Base-by-base conservation (phyloP, 2,888 invertebrate species). In the Aethes cnicana region DNA sequence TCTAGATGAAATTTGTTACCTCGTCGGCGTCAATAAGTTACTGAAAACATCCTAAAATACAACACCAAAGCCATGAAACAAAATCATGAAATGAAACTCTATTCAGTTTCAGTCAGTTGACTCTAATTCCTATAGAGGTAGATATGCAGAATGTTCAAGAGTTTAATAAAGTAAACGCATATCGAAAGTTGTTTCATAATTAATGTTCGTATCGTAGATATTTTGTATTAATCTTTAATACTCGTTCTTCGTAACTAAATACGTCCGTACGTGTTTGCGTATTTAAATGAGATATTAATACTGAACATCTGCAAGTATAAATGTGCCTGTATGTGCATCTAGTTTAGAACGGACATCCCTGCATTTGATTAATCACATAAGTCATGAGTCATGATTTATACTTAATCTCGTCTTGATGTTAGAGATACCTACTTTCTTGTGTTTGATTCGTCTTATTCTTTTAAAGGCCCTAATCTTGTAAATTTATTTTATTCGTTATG, bases 221-320 rank as follows among this genome's bases (percentile, higher is more conserved):
- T 47, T 26, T 47, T 47, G 8, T 47, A 54, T 58, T 57, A 57
- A n/a, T n/a, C n/a, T 56, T 54, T 61, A 57, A 55, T 57, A 48
- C 48, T 56, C 47, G 44, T 62, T 62, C 56, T 57, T 56, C 58
- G 66, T 63, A 62, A 54, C 53, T 30, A 39, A 56, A 61, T 52
- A 54, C 49, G 47, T 36, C 47, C 35, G 32, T 53, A 46, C 53
- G 48, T 41, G 52, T 58, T 58, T 54, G 53, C 54, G 56, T 54
- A 56, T 58, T 54, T 54, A 52, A 56, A 56, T 54, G 43, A 43
- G 53, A 55, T 55, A 55, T 58, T 58, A 55, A 54, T 58, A 54
- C 43, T 25, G 36, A 37, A 30, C 49, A 44, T 41, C 41, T 42
- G 41, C 54, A 50, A 55, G 47, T 55, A 55, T 50, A 54, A 54